Evolutionary conservation across 2,113 vertebrate species (phyloP).

Genomic region (Melanerpes aurifrons): DNA sequence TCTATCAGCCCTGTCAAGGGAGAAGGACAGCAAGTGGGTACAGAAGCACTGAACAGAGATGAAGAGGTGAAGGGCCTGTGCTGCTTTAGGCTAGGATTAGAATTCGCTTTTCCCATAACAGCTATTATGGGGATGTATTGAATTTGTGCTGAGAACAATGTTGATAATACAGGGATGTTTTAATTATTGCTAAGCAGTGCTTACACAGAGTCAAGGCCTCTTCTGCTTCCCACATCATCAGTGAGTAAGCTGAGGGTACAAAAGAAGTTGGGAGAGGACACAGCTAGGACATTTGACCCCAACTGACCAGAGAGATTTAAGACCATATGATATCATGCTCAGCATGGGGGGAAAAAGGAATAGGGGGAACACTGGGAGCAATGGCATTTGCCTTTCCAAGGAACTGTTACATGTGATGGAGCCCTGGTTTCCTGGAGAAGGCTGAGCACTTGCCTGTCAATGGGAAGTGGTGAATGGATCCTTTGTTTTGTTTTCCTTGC

Average conservation of each 20-base stretch:
- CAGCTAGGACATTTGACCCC: background rate
- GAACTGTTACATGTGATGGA: fast-evolving
- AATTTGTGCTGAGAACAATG: background rate
- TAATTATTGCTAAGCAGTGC: background rate
- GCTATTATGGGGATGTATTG: background rate
- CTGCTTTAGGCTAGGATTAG: background rate
- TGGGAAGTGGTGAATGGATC: background rate
- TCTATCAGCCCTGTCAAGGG: background rate
- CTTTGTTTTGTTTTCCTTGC: background rate
- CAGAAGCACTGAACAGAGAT: background rate
- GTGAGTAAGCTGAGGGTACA: background rate
- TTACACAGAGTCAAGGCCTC: background rate
- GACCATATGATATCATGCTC: fast-evolving
- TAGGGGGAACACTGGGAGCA: background rate
- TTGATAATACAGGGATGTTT: background rate
- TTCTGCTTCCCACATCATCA: background rate
- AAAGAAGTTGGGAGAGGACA: background rate
- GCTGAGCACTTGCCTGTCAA: background rate
- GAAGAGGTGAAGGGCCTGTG: background rate
- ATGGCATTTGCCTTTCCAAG: background rate
- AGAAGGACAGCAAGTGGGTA: background rate
- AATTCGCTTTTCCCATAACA: background rate
- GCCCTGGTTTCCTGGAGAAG: background rate
- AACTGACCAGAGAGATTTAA: background rate
- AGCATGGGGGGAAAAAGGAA: background rate